Evolutionary conservation across 2,888 invertebrate genomes (phyloP), one percentile per base, ranked within the genome.

Genomic region (Platycnemis pennipes): DNA sequence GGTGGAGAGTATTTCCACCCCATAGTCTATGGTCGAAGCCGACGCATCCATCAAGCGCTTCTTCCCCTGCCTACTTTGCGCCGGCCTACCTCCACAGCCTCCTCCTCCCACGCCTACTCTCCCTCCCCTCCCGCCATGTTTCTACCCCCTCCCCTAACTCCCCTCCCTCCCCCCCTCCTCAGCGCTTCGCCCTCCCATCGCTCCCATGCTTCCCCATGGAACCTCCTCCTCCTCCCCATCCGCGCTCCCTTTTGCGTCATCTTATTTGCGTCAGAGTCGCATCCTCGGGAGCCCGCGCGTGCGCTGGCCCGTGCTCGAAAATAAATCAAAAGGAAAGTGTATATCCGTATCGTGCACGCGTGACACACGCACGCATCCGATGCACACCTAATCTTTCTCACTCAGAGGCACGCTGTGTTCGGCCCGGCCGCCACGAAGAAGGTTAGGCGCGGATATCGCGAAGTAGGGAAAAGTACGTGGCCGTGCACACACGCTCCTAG

Each of bases 201-300:
- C 26, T 22, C 26, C 63, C 63, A 53, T 53, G 53, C 2, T 63
- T 26, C 63, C 63, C 63, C 63, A 63, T 16, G 63, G 7, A 37
- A 16, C 77, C 37, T 2, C 1, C 7, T 26, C n/a, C 88, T 46
- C 37, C 88, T 13, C 31, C 88, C 46, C 88, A 7, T 88, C 46
- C 49, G 22, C 49, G 44, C 37, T 69, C 44, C 88, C 94, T 94
- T 94, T 94, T 88, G 88, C 94, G 94, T 94, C 94, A 94, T 94
- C 94, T 94, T 94, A 94, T 94, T 94, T 94, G 94, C 94, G 94
- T 94, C 94, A 94, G 94, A 94, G 89, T 31, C 94, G 94, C 85
- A 56, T 94, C 45, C 87, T 16, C 63, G 26, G 77, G 22, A n/a
- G 42, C 53, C 53, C 69, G 94, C 49, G 94, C 87, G 88, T 87